Conservation (phyloP, 2,888 invertebrate genomes). For the Limenitis arthemis region DNA sequence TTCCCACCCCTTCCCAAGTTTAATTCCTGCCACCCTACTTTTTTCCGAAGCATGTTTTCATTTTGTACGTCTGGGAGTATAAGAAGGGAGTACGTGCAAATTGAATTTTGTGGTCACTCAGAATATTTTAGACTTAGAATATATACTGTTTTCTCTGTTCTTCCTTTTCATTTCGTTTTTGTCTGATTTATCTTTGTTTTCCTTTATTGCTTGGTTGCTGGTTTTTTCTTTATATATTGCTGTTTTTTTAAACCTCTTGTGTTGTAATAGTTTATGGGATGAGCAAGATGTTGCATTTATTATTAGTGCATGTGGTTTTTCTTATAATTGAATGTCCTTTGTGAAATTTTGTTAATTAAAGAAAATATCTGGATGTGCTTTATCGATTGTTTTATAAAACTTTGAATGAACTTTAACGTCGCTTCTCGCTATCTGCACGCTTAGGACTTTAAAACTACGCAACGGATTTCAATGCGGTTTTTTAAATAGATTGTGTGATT, state of each 20-base stretch:
- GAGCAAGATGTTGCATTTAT: not conserved
- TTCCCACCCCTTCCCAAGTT: conserved; percentile 49
- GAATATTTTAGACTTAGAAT: conserved; percentile 59
- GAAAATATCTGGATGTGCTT: no score
- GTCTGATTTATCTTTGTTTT: conserved; percentile 15
- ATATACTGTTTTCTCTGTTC: conserved; percentile 45
- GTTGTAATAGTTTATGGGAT: not conserved
- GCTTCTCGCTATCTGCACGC: no score
- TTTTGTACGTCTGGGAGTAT: conserved; percentile 55
- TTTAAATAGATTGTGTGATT: no score
- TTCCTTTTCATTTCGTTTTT: conserved; percentile 15
- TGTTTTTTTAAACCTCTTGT: not conserved
- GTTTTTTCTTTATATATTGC: not conserved
- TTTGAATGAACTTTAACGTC: no score
- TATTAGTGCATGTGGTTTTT: no score
- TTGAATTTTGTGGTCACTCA: conserved; percentile 68
- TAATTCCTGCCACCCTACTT: conserved; percentile 61
- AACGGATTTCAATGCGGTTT: no score
- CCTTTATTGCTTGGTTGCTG: conserved; percentile 5
- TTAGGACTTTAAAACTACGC: no score
- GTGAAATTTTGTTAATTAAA: no score
- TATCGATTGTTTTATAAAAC: no score
- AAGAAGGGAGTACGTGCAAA: conserved; percentile 49
- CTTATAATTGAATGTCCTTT: no score
- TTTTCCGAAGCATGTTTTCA: conserved; percentile 62